Conservation (phyloP, 2,797 vertebrate genomes). For the Decapterus maruadsi region DNA sequence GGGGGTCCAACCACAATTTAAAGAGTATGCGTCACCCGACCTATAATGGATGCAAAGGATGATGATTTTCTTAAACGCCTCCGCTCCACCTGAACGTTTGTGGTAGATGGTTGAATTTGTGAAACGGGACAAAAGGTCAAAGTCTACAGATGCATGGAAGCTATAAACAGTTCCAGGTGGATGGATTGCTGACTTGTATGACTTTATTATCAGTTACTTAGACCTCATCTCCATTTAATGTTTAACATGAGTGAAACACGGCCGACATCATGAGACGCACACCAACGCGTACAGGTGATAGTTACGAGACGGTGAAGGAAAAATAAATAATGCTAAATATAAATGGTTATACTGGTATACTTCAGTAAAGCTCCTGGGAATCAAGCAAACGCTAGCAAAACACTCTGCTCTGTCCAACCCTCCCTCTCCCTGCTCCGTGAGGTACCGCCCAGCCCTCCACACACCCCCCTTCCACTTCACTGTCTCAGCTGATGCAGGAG, state of each 20-base stretch:
- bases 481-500: neutral
- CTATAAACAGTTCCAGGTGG: neutral
- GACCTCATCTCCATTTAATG: neutral
- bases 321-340: slow-evolving; percentile 5
- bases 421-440: no score
- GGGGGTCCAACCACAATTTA: neutral
- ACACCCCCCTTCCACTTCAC: neutral
- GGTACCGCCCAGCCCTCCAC: no score
- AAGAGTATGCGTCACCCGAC: neutral
- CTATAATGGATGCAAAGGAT: no score
- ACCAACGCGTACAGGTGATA: neutral
- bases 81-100: no score
- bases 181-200: neutral
- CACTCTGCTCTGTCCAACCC: neutral
- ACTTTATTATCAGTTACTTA: neutral
- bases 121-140: neutral
- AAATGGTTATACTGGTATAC: neutral
- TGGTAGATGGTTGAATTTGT: neutral
- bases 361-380: neutral
- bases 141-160: neutral
- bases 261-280: neutral
- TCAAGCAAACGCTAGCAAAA: neutral
- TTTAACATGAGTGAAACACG: neutral
- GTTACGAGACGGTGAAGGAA: slow-evolving; percentile 1
- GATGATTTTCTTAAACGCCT: no score